A percentile compares a stretch with the other conserved stretches of the same genome.
These are phyloP conservation scores for Ridgeia piscesae DNA, from an alignment of 1,140 invertebrate genomes.

Conservation along the genomic window DNA sequence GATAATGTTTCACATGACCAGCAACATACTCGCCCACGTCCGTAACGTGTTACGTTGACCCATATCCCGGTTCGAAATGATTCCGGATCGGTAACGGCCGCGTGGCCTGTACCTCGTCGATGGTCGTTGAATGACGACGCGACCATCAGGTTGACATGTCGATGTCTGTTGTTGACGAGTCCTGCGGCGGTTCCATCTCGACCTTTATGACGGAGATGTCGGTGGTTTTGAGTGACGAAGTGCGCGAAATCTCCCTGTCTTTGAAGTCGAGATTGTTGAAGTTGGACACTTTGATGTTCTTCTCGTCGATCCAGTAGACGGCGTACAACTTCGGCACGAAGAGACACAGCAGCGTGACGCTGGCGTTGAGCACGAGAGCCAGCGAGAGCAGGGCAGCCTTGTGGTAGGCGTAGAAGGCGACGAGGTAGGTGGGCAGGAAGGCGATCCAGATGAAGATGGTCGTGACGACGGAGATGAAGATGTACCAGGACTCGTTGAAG, in stretches of 20 bases:
- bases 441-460: conserved; percentile 46
- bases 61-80: too few relatives aligned
- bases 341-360: conserved; percentile 39
- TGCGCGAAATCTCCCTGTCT: not conserved
- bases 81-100: too few relatives aligned
- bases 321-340: conserved; percentile 54
- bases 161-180: not conserved
- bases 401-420: conserved; percentile 33
- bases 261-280: not conserved
- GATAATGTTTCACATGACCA: not conserved
- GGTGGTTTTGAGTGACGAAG: not conserved
- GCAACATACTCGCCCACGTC: not conserved
- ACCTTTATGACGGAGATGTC: not conserved
- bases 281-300: not conserved
- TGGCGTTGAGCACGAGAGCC: conserved; percentile 40
- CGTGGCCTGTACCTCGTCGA: too few relatives aligned
- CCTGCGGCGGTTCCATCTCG: not conserved
- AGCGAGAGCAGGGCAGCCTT: conserved; percentile 34
- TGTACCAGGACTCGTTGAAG: conserved; percentile 52
- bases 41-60: not conserved
- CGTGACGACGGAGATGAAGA: conserved; percentile 47
- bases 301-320: conserved; percentile 3
- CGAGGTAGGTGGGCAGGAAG: conserved; percentile 46
- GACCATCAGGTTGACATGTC: too few relatives aligned
- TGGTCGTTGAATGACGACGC: too few relatives aligned